Percentiles rank a stretch among this genome's conserved stretches.
These are phyloP conservation scores for Albula goreensis DNA, from an alignment of 2,113 vertebrate genomes.

Conservation along the genomic window DNA sequence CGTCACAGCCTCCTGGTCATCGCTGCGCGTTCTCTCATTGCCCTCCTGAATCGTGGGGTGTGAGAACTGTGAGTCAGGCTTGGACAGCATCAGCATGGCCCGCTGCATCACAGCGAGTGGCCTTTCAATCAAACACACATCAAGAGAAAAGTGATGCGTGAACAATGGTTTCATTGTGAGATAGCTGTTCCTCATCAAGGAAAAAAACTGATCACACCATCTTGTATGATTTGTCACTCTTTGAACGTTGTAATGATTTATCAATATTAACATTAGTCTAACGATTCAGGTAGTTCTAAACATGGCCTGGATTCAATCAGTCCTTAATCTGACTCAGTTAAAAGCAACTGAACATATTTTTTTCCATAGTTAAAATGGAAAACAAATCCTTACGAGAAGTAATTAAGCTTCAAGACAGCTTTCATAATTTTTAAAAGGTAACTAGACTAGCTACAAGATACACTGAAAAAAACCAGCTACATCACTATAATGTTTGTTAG, in stretches of 20 bases:
- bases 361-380: no score
- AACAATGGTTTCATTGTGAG: no score
- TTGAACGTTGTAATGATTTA: background rate
- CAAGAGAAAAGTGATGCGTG: no score
- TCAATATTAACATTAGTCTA: background rate
- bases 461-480: no score
- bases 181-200: no score
- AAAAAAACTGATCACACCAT: background rate
- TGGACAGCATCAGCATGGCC: background rate
- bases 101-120: background rate
- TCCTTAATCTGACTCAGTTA: no score
- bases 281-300: background rate
- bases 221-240: background rate
- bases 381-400: no score
- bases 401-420: no score
- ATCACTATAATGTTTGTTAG: no score
- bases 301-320: background rate
- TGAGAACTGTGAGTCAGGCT: background rate
- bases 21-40: background rate
- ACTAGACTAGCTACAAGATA: no score
- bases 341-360: no score
- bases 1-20: background rate
- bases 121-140: background rate
- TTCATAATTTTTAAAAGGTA: no score
- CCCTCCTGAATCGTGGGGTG: background rate